These are phyloP conservation scores for Chiroxiphia lanceolata DNA, from an alignment of 2,797 vertebrate species.

Conservation along the genomic window DNA sequence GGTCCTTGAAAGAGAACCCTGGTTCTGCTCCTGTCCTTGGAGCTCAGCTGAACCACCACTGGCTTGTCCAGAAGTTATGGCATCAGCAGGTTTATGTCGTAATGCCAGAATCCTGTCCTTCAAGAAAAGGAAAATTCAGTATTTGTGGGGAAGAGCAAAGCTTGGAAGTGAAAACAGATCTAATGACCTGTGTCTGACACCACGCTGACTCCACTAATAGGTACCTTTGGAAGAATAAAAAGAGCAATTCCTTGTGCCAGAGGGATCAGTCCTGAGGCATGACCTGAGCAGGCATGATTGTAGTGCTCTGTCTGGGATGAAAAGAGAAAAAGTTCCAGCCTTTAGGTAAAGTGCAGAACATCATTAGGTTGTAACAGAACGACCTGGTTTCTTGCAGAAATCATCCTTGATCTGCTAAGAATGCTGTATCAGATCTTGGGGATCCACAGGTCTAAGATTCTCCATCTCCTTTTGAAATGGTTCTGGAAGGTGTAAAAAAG, in stretches of 20 bases:
- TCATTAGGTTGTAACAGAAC: background rate
- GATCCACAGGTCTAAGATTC: background rate
- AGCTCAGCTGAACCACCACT: background rate
- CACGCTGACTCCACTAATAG: background rate
- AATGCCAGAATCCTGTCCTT: background rate
- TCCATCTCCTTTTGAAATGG: background rate
- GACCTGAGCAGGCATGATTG: fast-evolving
- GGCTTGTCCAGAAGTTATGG: background rate
- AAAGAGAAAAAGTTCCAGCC: background rate
- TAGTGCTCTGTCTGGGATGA: background rate
- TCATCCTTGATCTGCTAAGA: background rate
- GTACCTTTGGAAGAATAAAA: background rate
- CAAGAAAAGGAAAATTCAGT: background rate
- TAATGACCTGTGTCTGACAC: background rate
- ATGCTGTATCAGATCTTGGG: background rate
- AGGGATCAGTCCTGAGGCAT: background rate
- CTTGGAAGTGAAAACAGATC: background rate
- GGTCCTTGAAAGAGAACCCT: background rate
- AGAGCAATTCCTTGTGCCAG: background rate
- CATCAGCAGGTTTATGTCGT: fast-evolving
- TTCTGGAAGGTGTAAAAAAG: background rate
- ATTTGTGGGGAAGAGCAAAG: background rate
- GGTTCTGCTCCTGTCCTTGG: background rate
- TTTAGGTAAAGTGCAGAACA: background rate
- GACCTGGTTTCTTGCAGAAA: background rate